phyloP scores from a whole-genome alignment of 2,888 invertebrate genomes.

The Fabriciana adippe region DNA sequence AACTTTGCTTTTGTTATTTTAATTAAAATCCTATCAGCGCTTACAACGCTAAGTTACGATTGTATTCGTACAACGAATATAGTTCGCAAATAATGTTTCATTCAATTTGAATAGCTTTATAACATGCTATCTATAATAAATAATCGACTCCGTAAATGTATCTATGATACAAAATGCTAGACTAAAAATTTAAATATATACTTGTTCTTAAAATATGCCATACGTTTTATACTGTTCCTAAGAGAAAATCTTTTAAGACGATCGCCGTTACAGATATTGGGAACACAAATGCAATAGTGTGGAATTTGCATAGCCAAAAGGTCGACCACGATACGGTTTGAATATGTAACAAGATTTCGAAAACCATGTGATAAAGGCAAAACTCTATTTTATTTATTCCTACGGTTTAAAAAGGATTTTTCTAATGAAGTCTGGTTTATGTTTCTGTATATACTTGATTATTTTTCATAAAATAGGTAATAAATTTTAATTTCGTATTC shows the following conservation, averaged over 20 bases:
- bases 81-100: no score
- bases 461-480: neutral
- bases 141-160: no score
- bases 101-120: no score
- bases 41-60: no score
- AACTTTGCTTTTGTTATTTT: no score
- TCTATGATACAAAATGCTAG: no score
- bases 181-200: neutral
- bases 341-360: conserved; percentile 61
- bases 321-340: conserved; percentile 58
- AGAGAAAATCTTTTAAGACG: conserved; percentile 46
- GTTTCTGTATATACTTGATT: no score
- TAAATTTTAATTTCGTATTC: no score
- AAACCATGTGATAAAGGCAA: conserved; percentile 57
- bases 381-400: conserved; percentile 43
- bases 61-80: no score
- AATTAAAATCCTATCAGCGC: no score
- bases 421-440: no score
- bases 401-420: neutral
- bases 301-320: conserved; percentile 67
- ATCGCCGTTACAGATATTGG: conserved; percentile 55
- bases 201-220: conserved; percentile 30
- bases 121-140: no score
- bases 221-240: conserved; percentile 20
- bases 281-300: conserved; percentile 62